phyloP scores from a whole-genome alignment of 2,113 vertebrate species.

The Prionailurus viverrinus region DNA sequence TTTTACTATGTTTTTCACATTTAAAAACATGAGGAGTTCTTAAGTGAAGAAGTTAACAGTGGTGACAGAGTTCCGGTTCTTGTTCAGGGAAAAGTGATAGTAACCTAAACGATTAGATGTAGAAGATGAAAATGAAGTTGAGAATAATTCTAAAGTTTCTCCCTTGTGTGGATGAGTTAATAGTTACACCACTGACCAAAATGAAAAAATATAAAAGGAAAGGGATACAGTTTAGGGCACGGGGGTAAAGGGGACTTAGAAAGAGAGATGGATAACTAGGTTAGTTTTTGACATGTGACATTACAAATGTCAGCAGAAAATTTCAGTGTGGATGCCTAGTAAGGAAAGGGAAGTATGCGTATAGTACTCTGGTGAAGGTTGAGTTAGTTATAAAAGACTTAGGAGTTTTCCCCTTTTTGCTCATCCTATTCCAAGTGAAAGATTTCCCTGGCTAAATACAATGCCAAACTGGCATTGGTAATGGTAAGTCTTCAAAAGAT shows the following conservation, averaged over 20 bases:
- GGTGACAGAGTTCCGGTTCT: not conserved
- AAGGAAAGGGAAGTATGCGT: not conserved
- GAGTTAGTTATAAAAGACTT: not conserved
- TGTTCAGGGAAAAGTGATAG: not conserved
- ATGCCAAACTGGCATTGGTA: not conserved
- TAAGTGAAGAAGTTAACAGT: not conserved
- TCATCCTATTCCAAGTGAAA: not conserved
- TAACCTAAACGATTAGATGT: not conserved
- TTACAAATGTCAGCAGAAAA: not conserved
- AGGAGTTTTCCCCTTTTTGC: not conserved
- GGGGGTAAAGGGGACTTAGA: fast-evolving
- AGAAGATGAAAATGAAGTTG: not conserved
- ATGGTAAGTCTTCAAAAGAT: not conserved
- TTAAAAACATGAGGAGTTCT: not conserved
- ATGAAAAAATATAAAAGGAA: not conserved
- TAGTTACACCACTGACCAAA: not conserved
- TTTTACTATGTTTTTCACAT: no score
- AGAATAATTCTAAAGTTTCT: not conserved
- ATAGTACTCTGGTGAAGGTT: not conserved
- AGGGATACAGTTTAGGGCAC: not conserved
- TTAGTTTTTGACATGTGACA: not conserved
- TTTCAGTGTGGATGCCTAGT: not conserved
- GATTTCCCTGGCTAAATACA: not conserved
- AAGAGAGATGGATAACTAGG: not conserved
- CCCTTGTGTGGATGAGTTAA: not conserved